Conservation (phyloP, 2,797 vertebrate genomes). For the Morus bassanus region DNA sequence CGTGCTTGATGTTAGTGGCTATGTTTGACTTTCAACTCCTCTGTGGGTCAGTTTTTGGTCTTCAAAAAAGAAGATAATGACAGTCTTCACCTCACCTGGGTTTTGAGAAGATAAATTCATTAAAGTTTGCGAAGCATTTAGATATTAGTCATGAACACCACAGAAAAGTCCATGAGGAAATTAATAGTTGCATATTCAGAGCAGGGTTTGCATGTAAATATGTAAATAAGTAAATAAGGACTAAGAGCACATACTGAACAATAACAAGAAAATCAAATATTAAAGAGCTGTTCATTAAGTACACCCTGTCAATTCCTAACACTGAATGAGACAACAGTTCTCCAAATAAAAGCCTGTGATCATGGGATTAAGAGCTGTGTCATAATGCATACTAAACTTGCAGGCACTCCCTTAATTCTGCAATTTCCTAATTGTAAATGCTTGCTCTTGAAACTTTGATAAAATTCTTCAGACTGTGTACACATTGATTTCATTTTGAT, state of each 20-base stretch:
- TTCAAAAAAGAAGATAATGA: background rate
- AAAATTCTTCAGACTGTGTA: background rate
- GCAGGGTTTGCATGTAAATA: background rate
- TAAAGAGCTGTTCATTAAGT: background rate
- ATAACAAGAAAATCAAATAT: constrained; percentile 5
- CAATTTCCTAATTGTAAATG: background rate
- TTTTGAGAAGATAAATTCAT: background rate
- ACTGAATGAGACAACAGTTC: background rate
- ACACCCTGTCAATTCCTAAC: background rate
- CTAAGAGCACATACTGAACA: background rate
- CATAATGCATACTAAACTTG: background rate
- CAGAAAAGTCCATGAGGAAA: background rate
- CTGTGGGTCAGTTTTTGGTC: background rate
- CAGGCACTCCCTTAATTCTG: background rate
- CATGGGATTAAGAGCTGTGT: background rate
- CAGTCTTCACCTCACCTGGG: background rate
- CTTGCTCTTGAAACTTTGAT: background rate
- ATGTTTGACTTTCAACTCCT: background rate
- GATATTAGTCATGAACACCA: background rate
- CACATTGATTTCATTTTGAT: background rate
- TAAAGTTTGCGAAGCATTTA: background rate
- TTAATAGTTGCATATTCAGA: background rate
- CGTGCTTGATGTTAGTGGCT: background rate
- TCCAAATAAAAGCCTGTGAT: background rate
- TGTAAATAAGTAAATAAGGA: background rate